Evolutionary conservation across 2,888 invertebrate genomes (phyloP).

Genomic region (Apantesis nais): DNA sequence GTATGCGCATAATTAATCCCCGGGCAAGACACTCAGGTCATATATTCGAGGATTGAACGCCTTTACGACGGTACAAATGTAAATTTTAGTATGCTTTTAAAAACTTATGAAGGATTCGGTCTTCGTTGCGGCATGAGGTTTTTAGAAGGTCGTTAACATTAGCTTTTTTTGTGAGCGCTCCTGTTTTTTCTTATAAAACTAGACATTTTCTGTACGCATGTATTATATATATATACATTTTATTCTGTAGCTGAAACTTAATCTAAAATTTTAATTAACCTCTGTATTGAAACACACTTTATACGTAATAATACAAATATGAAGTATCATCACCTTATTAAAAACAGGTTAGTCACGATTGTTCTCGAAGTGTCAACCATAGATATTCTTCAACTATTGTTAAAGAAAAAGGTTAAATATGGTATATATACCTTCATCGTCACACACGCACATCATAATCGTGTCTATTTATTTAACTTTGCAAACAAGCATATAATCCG

Average conservation of each 20-base stretch:
- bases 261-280: background rate
- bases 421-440: background rate
- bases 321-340: background rate
- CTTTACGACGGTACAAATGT: constrained; percentile 41
- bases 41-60: constrained; percentile 29
- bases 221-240: background rate
- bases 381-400: background rate
- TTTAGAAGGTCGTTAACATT: constrained; percentile 6
- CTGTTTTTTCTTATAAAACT: background rate
- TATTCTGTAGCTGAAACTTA: background rate
- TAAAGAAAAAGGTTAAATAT: background rate
- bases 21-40: constrained; percentile 30
- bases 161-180: background rate
- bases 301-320: background rate
- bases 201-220: background rate
- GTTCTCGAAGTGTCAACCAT: background rate
- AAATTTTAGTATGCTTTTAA: constrained; percentile 34
- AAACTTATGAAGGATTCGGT: constrained; percentile 24
- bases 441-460: background rate
- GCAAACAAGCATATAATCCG: background rate
- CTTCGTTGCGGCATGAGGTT: background rate
- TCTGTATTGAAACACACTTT: background rate
- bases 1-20: constrained; percentile 46
- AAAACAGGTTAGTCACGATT: background rate
- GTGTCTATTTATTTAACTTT: background rate